These are phyloP conservation scores for Phyllopteryx taeniolatus DNA, from an alignment of 2,113 vertebrate genomes.

Conservation along the genomic window DNA sequence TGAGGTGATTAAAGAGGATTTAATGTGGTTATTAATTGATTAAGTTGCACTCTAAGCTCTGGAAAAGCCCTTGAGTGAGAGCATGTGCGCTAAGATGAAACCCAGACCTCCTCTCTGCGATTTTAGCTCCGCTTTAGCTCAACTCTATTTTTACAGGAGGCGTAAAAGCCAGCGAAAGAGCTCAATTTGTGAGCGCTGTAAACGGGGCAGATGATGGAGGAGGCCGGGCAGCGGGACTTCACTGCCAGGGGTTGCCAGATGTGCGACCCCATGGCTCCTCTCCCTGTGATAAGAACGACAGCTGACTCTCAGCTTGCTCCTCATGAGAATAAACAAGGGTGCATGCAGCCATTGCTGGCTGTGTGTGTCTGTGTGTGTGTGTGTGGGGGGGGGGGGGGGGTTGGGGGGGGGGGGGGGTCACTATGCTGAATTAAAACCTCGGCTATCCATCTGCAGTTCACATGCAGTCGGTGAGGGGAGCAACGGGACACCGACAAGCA, in stretches of 20 bases:
- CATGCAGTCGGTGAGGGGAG: constrained; percentile 42
- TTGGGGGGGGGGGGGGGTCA: constrained; percentile 10
- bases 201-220: constrained; percentile 25
- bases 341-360: constrained; percentile 9
- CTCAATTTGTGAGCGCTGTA: constrained; percentile 39
- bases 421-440: constrained; percentile 23
- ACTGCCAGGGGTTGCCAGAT: constrained; percentile 67
- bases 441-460: constrained; percentile 54
- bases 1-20: constrained; percentile 22
- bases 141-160: constrained; percentile 64
- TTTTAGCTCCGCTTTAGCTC: constrained; percentile 40
- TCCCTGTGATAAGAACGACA: constrained; percentile 48
- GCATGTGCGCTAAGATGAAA: constrained; percentile 57
- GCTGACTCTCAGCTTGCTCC: constrained; percentile 53
- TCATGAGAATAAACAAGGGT: constrained; percentile 27
- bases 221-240: constrained; percentile 41
- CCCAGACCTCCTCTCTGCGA: constrained; percentile 46
- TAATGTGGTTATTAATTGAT: constrained; percentile 27
- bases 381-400: neutral
- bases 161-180: constrained; percentile 48
- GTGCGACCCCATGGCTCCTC: constrained; percentile 49
- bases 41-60: constrained; percentile 5
- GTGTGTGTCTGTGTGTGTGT: too few relatives aligned
- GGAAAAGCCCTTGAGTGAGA: constrained; percentile 31
- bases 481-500: constrained; percentile 22